Percentiles rank a stretch among this genome's conserved stretches.
Evolutionary conservation across 2,888 invertebrate genomes (phyloP).

Genomic region (Acanthacorydalis orientalis): DNA sequence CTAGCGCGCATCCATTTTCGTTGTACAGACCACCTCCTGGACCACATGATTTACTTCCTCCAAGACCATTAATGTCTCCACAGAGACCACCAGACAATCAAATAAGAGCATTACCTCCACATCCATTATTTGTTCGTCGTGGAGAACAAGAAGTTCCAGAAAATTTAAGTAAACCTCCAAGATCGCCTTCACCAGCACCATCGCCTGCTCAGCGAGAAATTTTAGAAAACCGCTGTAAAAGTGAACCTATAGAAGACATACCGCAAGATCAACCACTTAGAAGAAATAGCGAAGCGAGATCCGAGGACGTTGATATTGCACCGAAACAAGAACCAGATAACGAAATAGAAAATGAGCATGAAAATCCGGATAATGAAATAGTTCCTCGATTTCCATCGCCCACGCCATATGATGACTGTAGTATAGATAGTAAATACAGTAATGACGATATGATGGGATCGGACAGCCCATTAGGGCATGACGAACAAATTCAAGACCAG

Average conservation of each 20-base stretch:
- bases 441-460: constrained; percentile 42
- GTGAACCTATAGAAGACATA: constrained; percentile 2
- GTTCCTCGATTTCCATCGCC: constrained; percentile 32
- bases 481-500: constrained; percentile 53
- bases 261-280: constrained; percentile 3
- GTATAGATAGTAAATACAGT: constrained; percentile 62
- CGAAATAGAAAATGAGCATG: constrained; percentile 33
- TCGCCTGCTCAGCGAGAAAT: constrained; percentile 11
- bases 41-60: constrained; percentile 43
- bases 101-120: constrained; percentile 47
- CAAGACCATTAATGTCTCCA: constrained; percentile 39
- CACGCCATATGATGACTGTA: constrained; percentile 57
- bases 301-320: constrained; percentile 28
- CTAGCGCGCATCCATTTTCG: constrained; percentile 41
- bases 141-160: constrained; percentile 63
- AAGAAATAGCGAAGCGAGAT: constrained; percentile 11
- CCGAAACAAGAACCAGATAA: constrained; percentile 49
- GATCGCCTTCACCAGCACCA: constrained; percentile 31
- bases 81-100: constrained; percentile 29
- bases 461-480: constrained; percentile 43
- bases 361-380: constrained; percentile 18
- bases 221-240: constrained; percentile 8
- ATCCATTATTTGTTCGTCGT: constrained; percentile 47
- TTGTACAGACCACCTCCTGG: constrained; percentile 39
- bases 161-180: constrained; percentile 54